Evolutionary conservation across 1,140 invertebrate genomes (phyloP).

Genomic region (Brachionus calyciflorus): DNA sequence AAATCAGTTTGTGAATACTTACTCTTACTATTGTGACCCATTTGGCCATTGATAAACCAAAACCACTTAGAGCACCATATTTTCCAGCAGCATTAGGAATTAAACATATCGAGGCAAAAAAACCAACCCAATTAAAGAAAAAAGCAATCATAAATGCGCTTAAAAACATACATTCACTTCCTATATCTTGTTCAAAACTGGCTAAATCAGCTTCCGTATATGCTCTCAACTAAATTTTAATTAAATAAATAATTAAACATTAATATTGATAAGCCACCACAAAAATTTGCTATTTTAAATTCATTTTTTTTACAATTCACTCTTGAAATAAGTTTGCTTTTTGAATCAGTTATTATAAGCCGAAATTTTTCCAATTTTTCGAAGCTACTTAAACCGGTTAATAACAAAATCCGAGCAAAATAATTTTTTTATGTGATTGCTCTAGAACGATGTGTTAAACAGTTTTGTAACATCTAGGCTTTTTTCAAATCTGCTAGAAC

Average conservation of each 20-base stretch:
- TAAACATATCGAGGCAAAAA: slow-evolving; percentile 83
- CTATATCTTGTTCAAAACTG: slow-evolving; percentile 30
- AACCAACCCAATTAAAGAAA: slow-evolving; percentile 91
- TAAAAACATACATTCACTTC: slow-evolving; percentile 45
- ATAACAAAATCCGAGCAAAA: too few relatives aligned
- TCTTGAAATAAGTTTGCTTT: too few relatives aligned
- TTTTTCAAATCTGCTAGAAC: too few relatives aligned
- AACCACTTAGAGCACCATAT: slow-evolving; percentile 84
- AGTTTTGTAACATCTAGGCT: too few relatives aligned
- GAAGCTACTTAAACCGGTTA: too few relatives aligned
- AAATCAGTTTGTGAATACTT: background rate
- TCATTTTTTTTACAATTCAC: too few relatives aligned
- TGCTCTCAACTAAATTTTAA: slow-evolving; percentile 1
- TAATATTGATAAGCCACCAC: background rate
- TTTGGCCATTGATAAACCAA: slow-evolving; percentile 84
- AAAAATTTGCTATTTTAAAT: too few relatives aligned
- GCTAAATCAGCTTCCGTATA: slow-evolving; percentile 4
- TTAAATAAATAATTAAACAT: background rate
- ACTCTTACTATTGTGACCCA: slow-evolving; percentile 81
- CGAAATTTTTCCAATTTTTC: too few relatives aligned
- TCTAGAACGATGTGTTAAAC: too few relatives aligned
- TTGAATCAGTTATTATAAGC: too few relatives aligned
- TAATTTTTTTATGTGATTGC: too few relatives aligned
- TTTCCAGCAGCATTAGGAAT: slow-evolving; percentile 87
- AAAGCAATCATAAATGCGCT: slow-evolving; percentile 69